Evolutionary conservation across 2,113 vertebrate species (phyloP), one percentile per base, ranked within the genome.

Genomic region (Furnarius figulus): DNA sequence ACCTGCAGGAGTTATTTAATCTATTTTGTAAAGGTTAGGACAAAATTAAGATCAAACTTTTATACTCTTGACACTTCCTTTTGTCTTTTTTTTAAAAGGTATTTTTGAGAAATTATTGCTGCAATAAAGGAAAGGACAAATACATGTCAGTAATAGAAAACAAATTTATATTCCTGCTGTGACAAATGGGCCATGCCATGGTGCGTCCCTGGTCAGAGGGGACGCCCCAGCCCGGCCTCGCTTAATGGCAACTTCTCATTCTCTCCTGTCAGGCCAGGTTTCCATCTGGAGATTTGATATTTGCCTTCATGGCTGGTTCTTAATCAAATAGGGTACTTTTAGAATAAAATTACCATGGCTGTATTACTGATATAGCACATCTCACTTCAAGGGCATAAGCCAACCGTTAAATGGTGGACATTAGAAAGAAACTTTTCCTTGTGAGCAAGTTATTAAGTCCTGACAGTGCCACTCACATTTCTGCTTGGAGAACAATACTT

Each of bases 61-160:
- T 31, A 80, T 5, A n/a, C 75, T 89, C 91, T 77, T 2, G 0
- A 53, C 8, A 2, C 53, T 65, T 62, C 24, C 23, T 47, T 86
- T 39, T 68, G 62, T 39, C 42, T 70, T 65, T 90, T 76, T 71
- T 44, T 9, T 27, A 9, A 82, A 91, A 53, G 93, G 67, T 87
- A 93, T 95, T 95, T 91, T 90, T 15, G 87, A 95, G 42, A 94
- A 91, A 77, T 93, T 88, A 95, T 93, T 85, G 83, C 91, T 42
- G 79, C 65, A 85, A 85, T 93, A 91, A 93, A 90, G 74, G 75
- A 97, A 97, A 97, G 93, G 93, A 97, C 90, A 93, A 87, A 90
- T 87, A 67, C 53, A 65, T 68, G 76, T 81, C 94, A 90, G 87
- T 35, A 33, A 67, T 42, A 80, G 90, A 91, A 97, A 97, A 96